Evolutionary conservation across 2,113 vertebrate species (phyloP), one percentile per base, ranked within the genome.

Genomic region (Zosterops lateralis): DNA sequence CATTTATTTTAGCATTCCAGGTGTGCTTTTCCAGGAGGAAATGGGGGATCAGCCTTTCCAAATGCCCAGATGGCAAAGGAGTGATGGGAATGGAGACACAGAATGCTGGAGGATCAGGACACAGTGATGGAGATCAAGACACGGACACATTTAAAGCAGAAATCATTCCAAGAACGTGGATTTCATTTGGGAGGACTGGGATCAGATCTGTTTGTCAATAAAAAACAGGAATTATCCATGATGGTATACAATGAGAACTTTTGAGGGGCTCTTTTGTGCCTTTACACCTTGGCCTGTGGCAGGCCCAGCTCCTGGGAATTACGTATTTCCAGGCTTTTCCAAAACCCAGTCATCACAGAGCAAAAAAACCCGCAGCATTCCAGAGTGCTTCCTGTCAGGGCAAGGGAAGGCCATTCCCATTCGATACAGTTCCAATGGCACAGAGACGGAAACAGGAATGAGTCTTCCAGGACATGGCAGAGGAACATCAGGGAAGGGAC

Each of bases 361-460:
- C n/a, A 68, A 58, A 21, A 20, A 26, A 62, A 20, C 11, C 6
- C 1, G 7, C 60, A 34, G 56, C 84, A 36, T 24, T 76, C 44
- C 80, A 70, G 62, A 73, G 53, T 76, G 82, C 21, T 34, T 50
- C 70, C 58, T 61, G 77, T 14, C n/a, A 47, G 89, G 76, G 58
- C 34, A 14, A 58, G 62, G 82, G 4, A 34, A 48, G 5, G 40
- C 64, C 42, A 2, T 16, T 34, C 57, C 84, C 67, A 40, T 1
- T 22, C 28, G 45, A 68, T 31, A 32, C 68, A 73, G 61, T 56
- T 93, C 76, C 81, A 75, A 56, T 54, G 90, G 90, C 80, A 81
- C 91, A 91, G 87, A 95, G 81, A n/a, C 51, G 44, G 72, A 38
- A 84, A 48, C 16, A n/a, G 6, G 40, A 38, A 3, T 5, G 50